Conservation (phyloP, 2,888 invertebrate genomes). For the Hanleya hanleyi region DNA sequence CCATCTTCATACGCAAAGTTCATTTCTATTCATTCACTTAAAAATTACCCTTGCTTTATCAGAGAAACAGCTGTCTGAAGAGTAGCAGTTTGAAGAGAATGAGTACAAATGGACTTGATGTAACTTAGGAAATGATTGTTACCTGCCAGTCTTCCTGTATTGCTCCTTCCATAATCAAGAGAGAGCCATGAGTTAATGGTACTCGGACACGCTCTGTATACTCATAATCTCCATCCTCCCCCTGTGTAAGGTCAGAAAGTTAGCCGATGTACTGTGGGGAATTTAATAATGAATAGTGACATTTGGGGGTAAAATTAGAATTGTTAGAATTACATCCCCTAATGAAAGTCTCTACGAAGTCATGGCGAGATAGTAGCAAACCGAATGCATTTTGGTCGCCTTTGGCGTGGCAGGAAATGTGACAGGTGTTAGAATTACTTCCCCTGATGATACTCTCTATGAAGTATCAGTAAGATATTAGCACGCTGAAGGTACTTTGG, state of each 20-base stretch:
- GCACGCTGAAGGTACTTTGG: no score
- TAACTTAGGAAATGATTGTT: constrained; percentile 1
- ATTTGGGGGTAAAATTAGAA: no score
- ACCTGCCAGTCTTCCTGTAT: constrained; percentile 76
- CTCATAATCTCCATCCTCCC: constrained; percentile 53
- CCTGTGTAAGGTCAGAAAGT: constrained; percentile 20
- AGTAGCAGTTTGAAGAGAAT: background rate
- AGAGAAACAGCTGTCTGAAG: background rate
- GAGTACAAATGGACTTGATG: background rate
- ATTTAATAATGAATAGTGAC: no score
- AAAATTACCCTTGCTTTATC: background rate
- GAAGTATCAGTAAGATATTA: no score
- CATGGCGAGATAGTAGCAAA: no score
- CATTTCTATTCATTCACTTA: background rate
- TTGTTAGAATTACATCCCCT: no score
- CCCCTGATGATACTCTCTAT: no score
- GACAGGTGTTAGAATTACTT: no score
- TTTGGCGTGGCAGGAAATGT: no score
- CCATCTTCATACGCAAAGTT: no score
- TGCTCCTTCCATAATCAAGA: constrained; percentile 75
- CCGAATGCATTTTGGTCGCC: no score
- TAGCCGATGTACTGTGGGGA: background rate
- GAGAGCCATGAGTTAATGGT: constrained; percentile 73
- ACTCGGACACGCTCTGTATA: constrained; percentile 64
- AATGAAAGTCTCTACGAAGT: no score